Evolutionary conservation across 2,797 vertebrate species (phyloP).

Genomic region (Cynodonichthys magdalenae): DNA sequence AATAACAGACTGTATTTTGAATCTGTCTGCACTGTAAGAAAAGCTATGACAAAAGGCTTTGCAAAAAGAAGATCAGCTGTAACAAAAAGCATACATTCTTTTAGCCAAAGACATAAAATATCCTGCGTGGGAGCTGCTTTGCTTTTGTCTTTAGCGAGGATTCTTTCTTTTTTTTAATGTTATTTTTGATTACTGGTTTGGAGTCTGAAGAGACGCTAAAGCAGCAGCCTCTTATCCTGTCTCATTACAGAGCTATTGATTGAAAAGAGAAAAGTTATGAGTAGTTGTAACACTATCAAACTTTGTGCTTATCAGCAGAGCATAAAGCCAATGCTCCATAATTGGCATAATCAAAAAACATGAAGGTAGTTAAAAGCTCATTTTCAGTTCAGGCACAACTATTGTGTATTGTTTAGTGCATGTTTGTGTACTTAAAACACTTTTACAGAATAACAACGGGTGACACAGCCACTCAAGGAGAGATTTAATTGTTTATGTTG

Average conservation of each 20-base stretch:
- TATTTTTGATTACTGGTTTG: slow-evolving; percentile 37
- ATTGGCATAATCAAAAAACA: slow-evolving; percentile 50
- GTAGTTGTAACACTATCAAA: slow-evolving; percentile 29
- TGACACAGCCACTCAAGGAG: slow-evolving; percentile 33
- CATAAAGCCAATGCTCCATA: slow-evolving; percentile 33
- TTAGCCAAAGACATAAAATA: slow-evolving; percentile 1
- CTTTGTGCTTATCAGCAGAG: slow-evolving; percentile 31
- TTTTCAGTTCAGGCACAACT: slow-evolving; percentile 45
- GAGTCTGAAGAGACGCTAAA: slow-evolving; percentile 11
- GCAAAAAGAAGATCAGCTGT: slow-evolving; percentile 2
- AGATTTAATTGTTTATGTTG: slow-evolving; percentile 35
- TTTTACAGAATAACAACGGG: slow-evolving; percentile 19
- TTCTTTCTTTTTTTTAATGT: slow-evolving; percentile 21
- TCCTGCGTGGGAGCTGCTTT: slow-evolving; percentile 1
- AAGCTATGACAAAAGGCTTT: not conserved
- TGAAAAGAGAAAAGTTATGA: slow-evolving; percentile 40
- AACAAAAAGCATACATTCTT: slow-evolving; percentile 3
- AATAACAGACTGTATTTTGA: not conserved
- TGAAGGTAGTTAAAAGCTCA: slow-evolving; percentile 45
- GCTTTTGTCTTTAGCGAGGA: slow-evolving; percentile 1
- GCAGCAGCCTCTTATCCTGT: slow-evolving; percentile 9
- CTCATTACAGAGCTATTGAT: slow-evolving; percentile 40
- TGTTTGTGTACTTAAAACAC: slow-evolving; percentile 12
- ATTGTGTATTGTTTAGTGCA: slow-evolving; percentile 1
- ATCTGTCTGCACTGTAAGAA: not conserved